phyloP scores from a whole-genome alignment of 2,113 vertebrate genomes.

The Abramis brama region DNA sequence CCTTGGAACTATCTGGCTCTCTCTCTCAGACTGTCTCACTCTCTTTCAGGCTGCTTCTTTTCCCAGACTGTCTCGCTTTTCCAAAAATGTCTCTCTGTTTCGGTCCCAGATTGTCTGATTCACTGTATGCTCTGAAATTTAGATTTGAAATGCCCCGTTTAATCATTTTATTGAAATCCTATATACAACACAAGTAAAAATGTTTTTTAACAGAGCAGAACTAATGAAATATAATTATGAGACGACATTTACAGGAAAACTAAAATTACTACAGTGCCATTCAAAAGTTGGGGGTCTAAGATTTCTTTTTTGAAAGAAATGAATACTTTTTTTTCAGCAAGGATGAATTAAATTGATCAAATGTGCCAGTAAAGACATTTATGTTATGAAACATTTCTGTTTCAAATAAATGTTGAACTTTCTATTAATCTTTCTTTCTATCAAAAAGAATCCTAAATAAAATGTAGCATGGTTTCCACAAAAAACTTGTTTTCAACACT shows the following conservation, averaged over 20 bases:
- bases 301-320: not conserved
- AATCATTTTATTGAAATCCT: not conserved
- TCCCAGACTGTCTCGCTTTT: not conserved
- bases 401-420: not conserved
- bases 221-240: not conserved
- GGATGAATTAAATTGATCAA: no score
- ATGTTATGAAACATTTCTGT: no score
- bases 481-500: not conserved
- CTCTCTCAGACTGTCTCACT: constrained; percentile 4
- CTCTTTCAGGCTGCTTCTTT: not conserved
- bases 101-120: not conserved
- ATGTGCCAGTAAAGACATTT: no score
- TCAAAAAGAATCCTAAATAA: not conserved
- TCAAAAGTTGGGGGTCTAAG: not conserved
- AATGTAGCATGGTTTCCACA: not conserved
- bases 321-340: not conserved
- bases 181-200: not conserved
- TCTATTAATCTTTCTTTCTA: not conserved
- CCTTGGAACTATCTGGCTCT: constrained; percentile 8
- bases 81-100: not conserved
- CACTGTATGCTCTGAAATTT: not conserved
- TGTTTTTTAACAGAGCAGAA: not conserved
- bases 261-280: not conserved
- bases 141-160: not conserved
- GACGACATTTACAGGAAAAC: not conserved